phyloP scores from a whole-genome alignment of 1,140 invertebrate genomes.

The Pachypeltis micranthus region DNA sequence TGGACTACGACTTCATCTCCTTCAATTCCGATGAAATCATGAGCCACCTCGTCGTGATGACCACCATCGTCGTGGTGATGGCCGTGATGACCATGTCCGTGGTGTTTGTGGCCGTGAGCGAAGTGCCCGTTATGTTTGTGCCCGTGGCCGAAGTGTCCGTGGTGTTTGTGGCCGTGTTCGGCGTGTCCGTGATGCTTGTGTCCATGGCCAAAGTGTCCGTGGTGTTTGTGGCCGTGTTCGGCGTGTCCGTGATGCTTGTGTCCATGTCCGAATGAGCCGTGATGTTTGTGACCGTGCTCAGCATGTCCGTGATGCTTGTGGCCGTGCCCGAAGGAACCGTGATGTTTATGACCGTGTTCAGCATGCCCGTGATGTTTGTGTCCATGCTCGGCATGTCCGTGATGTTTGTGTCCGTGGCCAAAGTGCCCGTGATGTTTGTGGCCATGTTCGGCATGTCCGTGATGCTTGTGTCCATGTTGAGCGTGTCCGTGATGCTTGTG shows the following conservation, averaged over 20 bases:
- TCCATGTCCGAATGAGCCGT: constrained; percentile 11
- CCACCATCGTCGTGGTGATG: constrained; percentile 14
- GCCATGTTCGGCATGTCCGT: constrained; percentile 14
- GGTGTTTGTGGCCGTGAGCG: constrained; percentile 17
- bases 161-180: constrained; percentile 17
- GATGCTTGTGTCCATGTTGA: constrained; percentile 15
- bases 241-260: constrained; percentile 17
- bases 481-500: constrained; percentile 16
- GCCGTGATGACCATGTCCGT: constrained; percentile 14
- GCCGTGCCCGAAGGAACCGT: constrained; percentile 15
- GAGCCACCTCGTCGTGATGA: constrained; percentile 5
- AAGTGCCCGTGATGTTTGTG: constrained; percentile 19
- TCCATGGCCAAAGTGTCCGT: constrained; percentile 17
- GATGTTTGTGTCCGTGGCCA: constrained; percentile 16
- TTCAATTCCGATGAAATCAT: constrained; percentile 4
- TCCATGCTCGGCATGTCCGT: constrained; percentile 16
- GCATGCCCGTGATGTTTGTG: constrained; percentile 18
- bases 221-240: constrained; percentile 17
- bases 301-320: constrained; percentile 18
- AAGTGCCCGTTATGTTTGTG: constrained; percentile 18
- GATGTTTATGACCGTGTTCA: constrained; percentile 16
- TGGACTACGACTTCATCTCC: neutral
- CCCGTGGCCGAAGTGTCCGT: constrained; percentile 12
- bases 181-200: constrained; percentile 18
- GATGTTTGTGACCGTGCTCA: constrained; percentile 19